A percentile compares a stretch with the other conserved stretches of the same genome.
phyloP scores from a whole-genome alignment of 2,113 vertebrate genomes.

The Embiotoca jacksoni region DNA sequence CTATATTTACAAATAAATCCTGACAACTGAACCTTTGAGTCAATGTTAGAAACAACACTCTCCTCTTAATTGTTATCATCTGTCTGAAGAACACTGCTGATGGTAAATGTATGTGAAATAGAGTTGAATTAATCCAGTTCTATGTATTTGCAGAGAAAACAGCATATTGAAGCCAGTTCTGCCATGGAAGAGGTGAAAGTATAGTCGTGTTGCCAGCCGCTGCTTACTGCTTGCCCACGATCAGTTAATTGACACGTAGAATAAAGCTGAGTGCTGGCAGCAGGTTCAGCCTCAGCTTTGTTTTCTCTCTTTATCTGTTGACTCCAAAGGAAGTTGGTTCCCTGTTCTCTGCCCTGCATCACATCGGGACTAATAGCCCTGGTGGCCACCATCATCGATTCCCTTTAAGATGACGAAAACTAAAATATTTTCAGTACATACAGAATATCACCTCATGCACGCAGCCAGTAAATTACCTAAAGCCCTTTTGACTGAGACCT shows the following conservation, averaged over 20 bases:
- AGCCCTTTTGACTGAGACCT: too few relatives aligned
- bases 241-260: slow-evolving; percentile 62
- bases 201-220: neutral
- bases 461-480: neutral
- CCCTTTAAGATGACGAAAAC: neutral
- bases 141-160: neutral
- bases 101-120: too few relatives aligned
- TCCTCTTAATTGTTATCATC: too few relatives aligned
- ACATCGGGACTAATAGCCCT: slow-evolving; percentile 25
- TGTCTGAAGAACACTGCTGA: too few relatives aligned
- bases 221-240: slow-evolving; percentile 39
- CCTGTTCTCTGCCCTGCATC: slow-evolving; percentile 28
- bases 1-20: too few relatives aligned
- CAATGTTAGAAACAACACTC: too few relatives aligned
- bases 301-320: slow-evolving; percentile 47
- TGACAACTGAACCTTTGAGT: too few relatives aligned
- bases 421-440: neutral
- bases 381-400: slow-evolving; percentile 18
- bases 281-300: slow-evolving; percentile 30
- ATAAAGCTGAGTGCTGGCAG: slow-evolving; percentile 51
- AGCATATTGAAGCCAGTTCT: slow-evolving; percentile 1
- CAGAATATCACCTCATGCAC: neutral
- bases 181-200: slow-evolving; percentile 21
- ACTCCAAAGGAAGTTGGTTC: slow-evolving; percentile 38
- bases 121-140: too few relatives aligned